Evolutionary conservation across 2,113 vertebrate genomes (phyloP).

Genomic region (Arenaria interpres): DNA sequence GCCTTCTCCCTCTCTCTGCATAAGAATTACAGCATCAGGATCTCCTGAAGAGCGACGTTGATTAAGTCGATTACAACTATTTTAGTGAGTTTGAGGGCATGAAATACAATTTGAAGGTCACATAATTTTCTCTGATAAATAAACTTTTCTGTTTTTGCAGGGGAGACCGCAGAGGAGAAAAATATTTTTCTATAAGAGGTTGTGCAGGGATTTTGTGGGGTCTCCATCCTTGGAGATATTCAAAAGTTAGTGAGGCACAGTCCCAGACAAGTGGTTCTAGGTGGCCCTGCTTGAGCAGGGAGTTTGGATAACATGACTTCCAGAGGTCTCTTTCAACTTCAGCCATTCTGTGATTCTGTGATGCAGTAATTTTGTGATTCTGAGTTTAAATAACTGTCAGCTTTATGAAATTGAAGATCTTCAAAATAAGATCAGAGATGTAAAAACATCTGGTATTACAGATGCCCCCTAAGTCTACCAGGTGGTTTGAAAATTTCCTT

Average conservation of each 20-base stretch:
- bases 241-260: fast-evolving
- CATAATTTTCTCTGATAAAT: not conserved
- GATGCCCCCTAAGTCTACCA: not conserved
- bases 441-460: not conserved
- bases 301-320: not conserved
- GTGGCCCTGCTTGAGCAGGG: not conserved
- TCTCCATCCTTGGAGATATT: not conserved
- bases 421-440: not conserved
- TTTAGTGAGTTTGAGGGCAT: not conserved
- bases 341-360: not conserved
- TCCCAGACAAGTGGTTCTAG: not conserved
- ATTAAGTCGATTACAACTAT: not conserved
- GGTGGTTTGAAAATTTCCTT: not conserved
- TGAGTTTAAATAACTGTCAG: not conserved
- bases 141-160: not conserved
- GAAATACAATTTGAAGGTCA: not conserved
- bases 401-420: not conserved
- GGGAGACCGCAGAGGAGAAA: not conserved
- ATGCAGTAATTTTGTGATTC: not conserved
- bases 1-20: not conserved
- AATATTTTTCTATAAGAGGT: not conserved
- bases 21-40: not conserved
- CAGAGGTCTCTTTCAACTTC: not conserved
- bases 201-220: not conserved
- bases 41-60: not conserved